phyloP scores from a whole-genome alignment of 2,113 vertebrate genomes.

The Prochilodus magdalenae region DNA sequence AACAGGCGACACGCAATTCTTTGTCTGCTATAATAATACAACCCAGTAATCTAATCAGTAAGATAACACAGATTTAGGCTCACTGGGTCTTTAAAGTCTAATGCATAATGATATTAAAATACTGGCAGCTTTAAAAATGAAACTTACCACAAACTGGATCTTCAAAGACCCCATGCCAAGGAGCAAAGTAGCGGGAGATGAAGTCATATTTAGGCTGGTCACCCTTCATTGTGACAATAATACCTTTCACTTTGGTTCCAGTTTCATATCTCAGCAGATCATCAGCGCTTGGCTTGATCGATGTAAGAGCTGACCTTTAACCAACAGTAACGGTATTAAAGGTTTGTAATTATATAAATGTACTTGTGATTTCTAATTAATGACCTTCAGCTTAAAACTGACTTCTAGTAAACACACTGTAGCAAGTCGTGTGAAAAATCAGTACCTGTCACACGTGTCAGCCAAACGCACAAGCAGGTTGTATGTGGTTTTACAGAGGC shows the following conservation, averaged over 20 bases:
- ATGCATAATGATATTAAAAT: too few relatives aligned
- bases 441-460: constrained; percentile 85
- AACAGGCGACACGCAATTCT: too few relatives aligned
- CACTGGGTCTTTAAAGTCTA: too few relatives aligned
- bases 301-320: constrained; percentile 81
- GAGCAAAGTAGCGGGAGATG: constrained; percentile 89
- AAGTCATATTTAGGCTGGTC: constrained; percentile 83
- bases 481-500: constrained; percentile 76
- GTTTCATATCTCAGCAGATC: constrained; percentile 74
- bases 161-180: constrained; percentile 87
- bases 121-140: neutral
- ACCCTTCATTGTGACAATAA: constrained; percentile 87
- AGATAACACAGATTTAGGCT: too few relatives aligned
- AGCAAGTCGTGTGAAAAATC: too few relatives aligned
- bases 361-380: too few relatives aligned
- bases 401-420: too few relatives aligned
- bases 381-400: too few relatives aligned
- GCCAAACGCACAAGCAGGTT: constrained; percentile 85
- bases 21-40: too few relatives aligned
- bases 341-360: neutral
- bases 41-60: too few relatives aligned
- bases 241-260: constrained; percentile 79
- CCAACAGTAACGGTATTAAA: neutral
- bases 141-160: constrained; percentile 87
- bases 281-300: constrained; percentile 75